Conservation (phyloP, 2,797 vertebrate genomes). For the Halcyon badia region DNA sequence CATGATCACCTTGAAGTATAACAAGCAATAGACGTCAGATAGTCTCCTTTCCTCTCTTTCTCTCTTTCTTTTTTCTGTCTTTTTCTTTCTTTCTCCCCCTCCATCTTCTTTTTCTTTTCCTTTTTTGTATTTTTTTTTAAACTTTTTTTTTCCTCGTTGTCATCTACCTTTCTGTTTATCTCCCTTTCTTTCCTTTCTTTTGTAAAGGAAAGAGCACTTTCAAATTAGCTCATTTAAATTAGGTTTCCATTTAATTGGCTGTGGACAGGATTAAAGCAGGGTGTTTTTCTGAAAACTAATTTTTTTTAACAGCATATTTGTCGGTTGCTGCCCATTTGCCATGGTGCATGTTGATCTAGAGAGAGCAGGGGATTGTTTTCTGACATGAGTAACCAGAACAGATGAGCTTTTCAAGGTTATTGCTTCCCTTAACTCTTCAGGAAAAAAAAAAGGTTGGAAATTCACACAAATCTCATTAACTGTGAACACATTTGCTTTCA, state of each 20-base stretch:
- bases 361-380: slow-evolving; percentile 39
- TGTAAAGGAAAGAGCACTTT: neutral
- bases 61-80: neutral
- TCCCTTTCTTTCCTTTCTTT: neutral
- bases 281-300: neutral
- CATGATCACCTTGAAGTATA: neutral
- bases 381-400: slow-evolving; percentile 62
- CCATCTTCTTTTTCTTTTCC: neutral
- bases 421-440: slow-evolving; percentile 60
- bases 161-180: neutral
- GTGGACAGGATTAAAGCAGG: slow-evolving; percentile 33
- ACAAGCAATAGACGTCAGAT: neutral
- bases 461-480: slow-evolving; percentile 69
- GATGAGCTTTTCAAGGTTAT: slow-evolving; percentile 76
- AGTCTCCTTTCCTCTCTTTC: neutral
- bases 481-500: slow-evolving; percentile 44
- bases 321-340: neutral
- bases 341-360: neutral
- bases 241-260: slow-evolving; percentile 25
- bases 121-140: neutral
- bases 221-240: slow-evolving; percentile 39
- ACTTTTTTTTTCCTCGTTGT: neutral
- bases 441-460: slow-evolving; percentile 52
- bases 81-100: too few relatives aligned
- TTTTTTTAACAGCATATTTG: neutral